Evolutionary conservation across 2,113 vertebrate species (phyloP), one percentile per base, ranked within the genome.

Genomic region (Vimba vimba): DNA sequence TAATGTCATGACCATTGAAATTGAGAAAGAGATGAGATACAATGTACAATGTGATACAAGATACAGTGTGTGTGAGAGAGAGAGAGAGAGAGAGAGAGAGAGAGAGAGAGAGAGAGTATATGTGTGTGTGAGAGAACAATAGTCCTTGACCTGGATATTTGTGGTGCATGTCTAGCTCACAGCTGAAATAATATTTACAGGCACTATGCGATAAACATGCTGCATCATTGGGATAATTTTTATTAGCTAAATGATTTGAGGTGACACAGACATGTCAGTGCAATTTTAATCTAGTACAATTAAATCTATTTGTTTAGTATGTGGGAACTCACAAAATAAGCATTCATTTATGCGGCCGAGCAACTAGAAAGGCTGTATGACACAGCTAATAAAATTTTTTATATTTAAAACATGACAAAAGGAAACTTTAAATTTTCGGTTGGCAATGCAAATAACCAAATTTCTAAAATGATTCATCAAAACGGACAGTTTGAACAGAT

Each of bases 1-100:
- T 87, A 78, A 86, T 88, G 85, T 59, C 73, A 84, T 73, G 78
- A 82, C 81, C 60, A 86, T 17, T 47, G 52, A 47, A 62, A 86
- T 27, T 79, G 43, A 77, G 36, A 69, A 23, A 82, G 52, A 55
- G 60, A 62, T 15, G 7, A 27, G 57, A 66, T 59, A 47, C 9
- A 69, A 81, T 50, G 39, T 19, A 57, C 19, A 57, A 23, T 23
- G 55, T 23, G 55, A 57, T 21, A 57, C 55, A 57, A 21, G 55
- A 57, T 57, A 21, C 19, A 57, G 23, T 57, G 55, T 9, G 50
- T 27, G n/a, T n/a, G n/a, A 39, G 50, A 13, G 47, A 11, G 17
- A 23, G 76, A 39, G 23, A 39, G 50, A 2, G 52, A 27, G 30
- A 30, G 30, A 30, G 30, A 30, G 30, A 33, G 30, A 33, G 30